phyloP scores from a whole-genome alignment of 2,113 vertebrate genomes.

The Ictidomys tridecemlineatus region DNA sequence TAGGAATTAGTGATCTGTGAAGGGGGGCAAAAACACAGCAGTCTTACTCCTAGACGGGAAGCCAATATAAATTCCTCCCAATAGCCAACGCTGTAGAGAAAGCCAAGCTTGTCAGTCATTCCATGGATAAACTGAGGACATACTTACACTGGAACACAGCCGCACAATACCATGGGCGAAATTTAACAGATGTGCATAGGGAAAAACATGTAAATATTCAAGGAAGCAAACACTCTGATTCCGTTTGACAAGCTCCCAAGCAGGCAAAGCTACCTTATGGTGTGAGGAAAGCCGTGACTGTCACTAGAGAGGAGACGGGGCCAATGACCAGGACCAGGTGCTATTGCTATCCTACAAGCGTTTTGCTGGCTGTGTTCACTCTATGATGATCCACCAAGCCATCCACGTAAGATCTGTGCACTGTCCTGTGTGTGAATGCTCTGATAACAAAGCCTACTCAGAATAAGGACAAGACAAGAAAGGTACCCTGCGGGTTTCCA shows the following conservation, averaged over 20 bases:
- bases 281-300: not conserved
- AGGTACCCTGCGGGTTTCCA: too few relatives aligned
- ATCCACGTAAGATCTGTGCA: not conserved
- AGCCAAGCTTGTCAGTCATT: not conserved
- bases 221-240: not conserved
- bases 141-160: not conserved
- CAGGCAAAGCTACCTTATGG: not conserved
- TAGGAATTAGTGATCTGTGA: not conserved
- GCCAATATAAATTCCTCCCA: not conserved
- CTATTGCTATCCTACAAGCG: not conserved
- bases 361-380: not conserved
- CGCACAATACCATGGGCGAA: not conserved
- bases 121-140: not conserved
- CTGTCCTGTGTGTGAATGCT: not conserved
- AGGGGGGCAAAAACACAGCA: not conserved
- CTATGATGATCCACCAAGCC: not conserved
- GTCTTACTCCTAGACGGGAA: not conserved
- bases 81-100: not conserved
- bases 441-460: not conserved
- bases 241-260: not conserved
- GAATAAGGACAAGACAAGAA: not conserved
- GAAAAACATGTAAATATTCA: not conserved
- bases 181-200: not conserved
- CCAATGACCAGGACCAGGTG: not conserved
- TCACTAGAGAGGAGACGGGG: not conserved